Evolutionary conservation across 2,797 vertebrate species (phyloP).

Genomic region (Dendrocincla fuliginosa): DNA sequence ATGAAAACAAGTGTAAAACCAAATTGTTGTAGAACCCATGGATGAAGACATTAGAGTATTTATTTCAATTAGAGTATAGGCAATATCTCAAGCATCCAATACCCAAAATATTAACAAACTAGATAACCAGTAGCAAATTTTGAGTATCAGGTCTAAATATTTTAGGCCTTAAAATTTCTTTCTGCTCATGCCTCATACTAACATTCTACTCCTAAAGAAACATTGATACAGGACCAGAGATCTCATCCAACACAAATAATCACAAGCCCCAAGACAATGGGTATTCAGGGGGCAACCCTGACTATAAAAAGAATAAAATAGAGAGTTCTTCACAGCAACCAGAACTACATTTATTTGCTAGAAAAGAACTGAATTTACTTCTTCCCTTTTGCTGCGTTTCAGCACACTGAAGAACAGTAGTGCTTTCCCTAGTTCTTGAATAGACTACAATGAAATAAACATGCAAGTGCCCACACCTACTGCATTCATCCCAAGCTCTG

Average conservation of each 20-base stretch:
- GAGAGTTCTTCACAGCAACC: neutral
- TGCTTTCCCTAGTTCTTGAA: neutral
- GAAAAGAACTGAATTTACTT: neutral
- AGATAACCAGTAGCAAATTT: neutral
- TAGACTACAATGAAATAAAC: neutral
- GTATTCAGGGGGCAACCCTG: neutral
- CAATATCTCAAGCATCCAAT: neutral
- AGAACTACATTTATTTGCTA: neutral
- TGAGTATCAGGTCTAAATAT: neutral
- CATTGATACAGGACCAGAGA: neutral
- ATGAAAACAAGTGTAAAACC: neutral
- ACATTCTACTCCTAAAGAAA: neutral
- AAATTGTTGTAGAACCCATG: neutral
- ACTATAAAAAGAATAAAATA: neutral
- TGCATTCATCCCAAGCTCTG: neutral
- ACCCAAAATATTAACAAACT: neutral
- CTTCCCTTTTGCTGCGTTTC: neutral
- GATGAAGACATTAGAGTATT: neutral
- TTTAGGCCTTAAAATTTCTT: neutral
- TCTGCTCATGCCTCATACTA: neutral
- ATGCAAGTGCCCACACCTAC: neutral
- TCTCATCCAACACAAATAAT: neutral
- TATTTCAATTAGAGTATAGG: neutral
- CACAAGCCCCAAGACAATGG: neutral
- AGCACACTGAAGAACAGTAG: neutral